These are phyloP conservation scores for Carollia perspicillata DNA, from an alignment of 2,113 vertebrate genomes.

Conservation along the genomic window DNA sequence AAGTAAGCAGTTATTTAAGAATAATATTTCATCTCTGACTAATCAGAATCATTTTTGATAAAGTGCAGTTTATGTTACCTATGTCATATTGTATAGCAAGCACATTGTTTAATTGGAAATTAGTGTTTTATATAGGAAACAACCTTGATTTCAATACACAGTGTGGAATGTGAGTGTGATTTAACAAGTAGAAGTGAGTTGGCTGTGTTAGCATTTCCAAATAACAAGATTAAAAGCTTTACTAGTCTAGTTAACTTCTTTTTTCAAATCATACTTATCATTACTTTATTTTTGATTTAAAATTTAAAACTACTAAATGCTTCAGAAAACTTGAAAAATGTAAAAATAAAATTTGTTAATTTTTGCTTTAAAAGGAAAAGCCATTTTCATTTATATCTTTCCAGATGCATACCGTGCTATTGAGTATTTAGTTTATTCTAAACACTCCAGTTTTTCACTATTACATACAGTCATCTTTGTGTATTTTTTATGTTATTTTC, in stretches of 20 bases:
- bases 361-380: constrained; percentile 32
- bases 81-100: not conserved
- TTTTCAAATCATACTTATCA: constrained; percentile 14
- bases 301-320: not conserved
- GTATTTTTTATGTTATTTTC: not conserved
- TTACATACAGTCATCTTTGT: not conserved
- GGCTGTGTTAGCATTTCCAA: not conserved
- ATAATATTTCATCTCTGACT: not conserved
- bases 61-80: constrained; percentile 11
- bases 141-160: not conserved
- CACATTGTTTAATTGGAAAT: not conserved
- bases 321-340: constrained; percentile 34
- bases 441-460: constrained; percentile 21
- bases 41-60: constrained; percentile 10
- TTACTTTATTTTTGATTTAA: constrained; percentile 44
- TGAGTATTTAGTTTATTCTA: not conserved
- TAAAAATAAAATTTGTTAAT: constrained; percentile 10
- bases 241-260: not conserved
- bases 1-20: constrained; percentile 67
- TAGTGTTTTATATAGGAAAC: constrained; percentile 27
- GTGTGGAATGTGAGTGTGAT: not conserved
- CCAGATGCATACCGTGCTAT: not conserved
- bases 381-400: not conserved
- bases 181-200: not conserved
- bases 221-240: not conserved